Percentiles rank a stretch among this genome's conserved stretches.
These are phyloP conservation scores for Oryzias woworae DNA, from an alignment of 2,113 vertebrate species.

Conservation along the genomic window DNA sequence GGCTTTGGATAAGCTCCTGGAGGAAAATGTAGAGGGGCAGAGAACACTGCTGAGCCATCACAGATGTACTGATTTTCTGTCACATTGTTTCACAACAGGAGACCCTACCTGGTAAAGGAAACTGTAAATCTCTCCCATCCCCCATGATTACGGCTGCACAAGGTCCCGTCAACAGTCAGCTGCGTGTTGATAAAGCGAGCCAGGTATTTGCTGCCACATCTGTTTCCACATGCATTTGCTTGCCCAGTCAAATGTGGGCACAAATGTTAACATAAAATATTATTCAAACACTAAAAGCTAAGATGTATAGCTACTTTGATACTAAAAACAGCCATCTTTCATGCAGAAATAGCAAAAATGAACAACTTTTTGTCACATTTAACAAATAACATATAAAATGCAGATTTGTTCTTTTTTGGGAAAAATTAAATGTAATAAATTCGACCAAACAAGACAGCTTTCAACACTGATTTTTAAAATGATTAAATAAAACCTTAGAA, in stretches of 20 bases:
- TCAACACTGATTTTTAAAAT: too few relatives aligned
- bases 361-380: too few relatives aligned
- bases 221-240: constrained; percentile 14
- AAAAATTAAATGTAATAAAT: too few relatives aligned
- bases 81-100: constrained; percentile 75
- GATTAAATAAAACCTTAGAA: too few relatives aligned
- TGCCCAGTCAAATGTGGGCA: constrained; percentile 17
- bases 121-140: constrained; percentile 63
- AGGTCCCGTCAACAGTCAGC: constrained; percentile 57
- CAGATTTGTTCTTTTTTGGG: too few relatives aligned
- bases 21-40: constrained; percentile 59
- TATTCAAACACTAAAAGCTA: neutral
- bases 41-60: constrained; percentile 70
- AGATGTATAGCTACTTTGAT: neutral
- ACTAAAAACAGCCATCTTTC: neutral
- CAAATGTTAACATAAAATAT: neutral
- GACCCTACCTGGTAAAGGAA: constrained; percentile 70
- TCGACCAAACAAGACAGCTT: too few relatives aligned
- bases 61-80: constrained; percentile 74
- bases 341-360: too few relatives aligned
- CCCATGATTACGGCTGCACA: constrained; percentile 39
- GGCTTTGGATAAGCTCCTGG: constrained; percentile 63
- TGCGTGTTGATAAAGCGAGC: constrained; percentile 42
- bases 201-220: constrained; percentile 37
- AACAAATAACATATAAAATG: too few relatives aligned